Percentiles rank a stretch among this genome's conserved stretches.
Evolutionary conservation across 2,888 invertebrate species (phyloP).

Genomic region (Artemia sinica): DNA sequence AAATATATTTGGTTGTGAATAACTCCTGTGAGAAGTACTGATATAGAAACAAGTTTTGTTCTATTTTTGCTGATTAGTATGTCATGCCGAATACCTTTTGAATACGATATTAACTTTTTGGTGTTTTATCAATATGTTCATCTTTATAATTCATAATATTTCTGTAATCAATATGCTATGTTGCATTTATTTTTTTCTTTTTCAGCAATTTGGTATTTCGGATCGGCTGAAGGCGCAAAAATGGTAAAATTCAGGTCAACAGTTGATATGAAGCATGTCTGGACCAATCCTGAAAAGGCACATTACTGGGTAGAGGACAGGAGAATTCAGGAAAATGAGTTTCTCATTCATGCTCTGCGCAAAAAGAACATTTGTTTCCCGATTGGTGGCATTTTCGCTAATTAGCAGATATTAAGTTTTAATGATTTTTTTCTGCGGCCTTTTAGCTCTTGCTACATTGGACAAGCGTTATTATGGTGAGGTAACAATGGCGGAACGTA

Average conservation of each 20-base stretch:
- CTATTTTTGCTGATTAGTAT: too few species aligned
- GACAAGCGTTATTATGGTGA: too few species aligned
- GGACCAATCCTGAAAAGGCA: conserved; percentile 32
- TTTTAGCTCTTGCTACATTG: too few species aligned
- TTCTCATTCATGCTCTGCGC: conserved; percentile 32
- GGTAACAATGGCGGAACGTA: too few species aligned
- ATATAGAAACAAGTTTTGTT: too few species aligned
- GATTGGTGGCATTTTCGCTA: conserved; percentile 35
- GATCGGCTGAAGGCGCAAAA: conserved; percentile 30
- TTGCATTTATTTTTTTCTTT: not conserved
- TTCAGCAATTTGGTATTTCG: conserved; percentile 30
- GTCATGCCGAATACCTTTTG: too few species aligned
- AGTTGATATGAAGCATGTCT: conserved; percentile 32
- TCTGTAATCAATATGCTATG: not conserved
- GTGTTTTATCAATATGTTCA: too few species aligned
- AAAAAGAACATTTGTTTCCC: conserved; percentile 35
- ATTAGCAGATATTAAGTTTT: conserved; percentile 26
- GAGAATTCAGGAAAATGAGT: conserved; percentile 30
- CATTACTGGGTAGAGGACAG: conserved; percentile 31
- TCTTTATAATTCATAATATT: too few species aligned
- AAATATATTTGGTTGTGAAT: too few species aligned
- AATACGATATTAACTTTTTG: too few species aligned
- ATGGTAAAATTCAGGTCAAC: conserved; percentile 23
- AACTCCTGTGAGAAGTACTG: too few species aligned
- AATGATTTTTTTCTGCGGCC: too few species aligned